phyloP scores from a whole-genome alignment of 2,888 invertebrate species.

The Epiblema foenella region DNA sequence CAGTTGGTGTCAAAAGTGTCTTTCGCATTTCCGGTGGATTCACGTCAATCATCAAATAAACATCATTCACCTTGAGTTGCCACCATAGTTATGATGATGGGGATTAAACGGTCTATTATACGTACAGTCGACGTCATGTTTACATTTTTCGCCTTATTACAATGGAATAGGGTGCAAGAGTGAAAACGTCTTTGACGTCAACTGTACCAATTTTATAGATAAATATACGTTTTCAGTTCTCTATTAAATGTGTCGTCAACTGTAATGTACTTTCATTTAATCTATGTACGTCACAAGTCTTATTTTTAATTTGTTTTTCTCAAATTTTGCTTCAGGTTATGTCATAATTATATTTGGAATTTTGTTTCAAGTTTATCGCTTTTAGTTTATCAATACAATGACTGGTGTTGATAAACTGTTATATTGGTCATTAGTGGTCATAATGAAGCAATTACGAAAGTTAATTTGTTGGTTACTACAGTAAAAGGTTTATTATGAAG shows the following conservation, averaged over 20 bases:
- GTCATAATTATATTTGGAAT: constrained; percentile 19
- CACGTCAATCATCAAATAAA: constrained; percentile 24
- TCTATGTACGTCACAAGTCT: background rate
- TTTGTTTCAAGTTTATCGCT: background rate
- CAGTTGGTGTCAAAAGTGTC: too few relatives aligned
- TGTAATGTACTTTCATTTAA: too few relatives aligned
- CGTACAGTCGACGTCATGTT: too few relatives aligned
- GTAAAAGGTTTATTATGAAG: background rate
- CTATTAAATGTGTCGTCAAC: too few relatives aligned
- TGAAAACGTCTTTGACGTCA: too few relatives aligned
- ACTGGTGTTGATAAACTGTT: constrained; percentile 17
- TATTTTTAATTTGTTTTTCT: background rate
- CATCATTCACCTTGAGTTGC: constrained; percentile 50
- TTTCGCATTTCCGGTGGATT: too few relatives aligned
- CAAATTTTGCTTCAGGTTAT: constrained; percentile 3
- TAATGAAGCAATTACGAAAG: background rate
- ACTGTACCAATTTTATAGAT: too few relatives aligned
- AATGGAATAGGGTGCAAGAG: too few relatives aligned
- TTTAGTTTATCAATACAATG: constrained; percentile 11
- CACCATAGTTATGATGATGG: constrained; percentile 42
- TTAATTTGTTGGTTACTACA: background rate
- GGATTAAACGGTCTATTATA: too few relatives aligned
- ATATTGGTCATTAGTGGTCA: constrained; percentile 1
- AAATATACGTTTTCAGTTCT: too few relatives aligned
- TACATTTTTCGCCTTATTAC: too few relatives aligned